phyloP scores from a whole-genome alignment of 2,888 invertebrate species.

The Balanococcus diminutus region DNA sequence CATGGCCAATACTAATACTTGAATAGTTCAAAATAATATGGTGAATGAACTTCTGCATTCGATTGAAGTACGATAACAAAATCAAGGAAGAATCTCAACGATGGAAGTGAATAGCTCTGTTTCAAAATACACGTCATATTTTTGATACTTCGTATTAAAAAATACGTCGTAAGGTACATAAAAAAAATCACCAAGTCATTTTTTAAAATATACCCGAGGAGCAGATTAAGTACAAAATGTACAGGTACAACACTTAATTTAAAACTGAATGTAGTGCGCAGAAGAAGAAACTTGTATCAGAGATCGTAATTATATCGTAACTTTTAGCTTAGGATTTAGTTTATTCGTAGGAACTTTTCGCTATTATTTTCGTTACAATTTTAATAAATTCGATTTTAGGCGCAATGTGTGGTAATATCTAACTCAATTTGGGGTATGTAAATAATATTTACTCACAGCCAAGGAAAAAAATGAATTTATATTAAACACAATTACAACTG shows the following conservation, averaged over 20 bases:
- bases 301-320: constrained; percentile 31
- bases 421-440: neutral
- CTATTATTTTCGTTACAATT: neutral
- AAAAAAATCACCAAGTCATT: neutral
- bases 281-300: constrained; percentile 35
- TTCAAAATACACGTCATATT: no score
- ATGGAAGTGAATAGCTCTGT: no score
- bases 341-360: neutral
- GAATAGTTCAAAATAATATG: no score
- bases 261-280: neutral
- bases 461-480: neutral
- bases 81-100: no score
- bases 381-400: neutral
- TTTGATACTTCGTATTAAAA: no score
- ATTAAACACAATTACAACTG: neutral
- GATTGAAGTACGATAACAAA: no score
- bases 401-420: neutral
- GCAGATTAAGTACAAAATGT: neutral
- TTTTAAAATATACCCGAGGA: no score
- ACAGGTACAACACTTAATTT: neutral
- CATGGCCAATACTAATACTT: no score
- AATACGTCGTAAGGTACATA: no score
- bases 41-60: no score
- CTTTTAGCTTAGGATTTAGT: neutral
- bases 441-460: constrained; percentile 27